These are phyloP conservation scores for Novumbra hubbsi DNA, from an alignment of 2,797 vertebrate genomes.

Conservation along the genomic window DNA sequence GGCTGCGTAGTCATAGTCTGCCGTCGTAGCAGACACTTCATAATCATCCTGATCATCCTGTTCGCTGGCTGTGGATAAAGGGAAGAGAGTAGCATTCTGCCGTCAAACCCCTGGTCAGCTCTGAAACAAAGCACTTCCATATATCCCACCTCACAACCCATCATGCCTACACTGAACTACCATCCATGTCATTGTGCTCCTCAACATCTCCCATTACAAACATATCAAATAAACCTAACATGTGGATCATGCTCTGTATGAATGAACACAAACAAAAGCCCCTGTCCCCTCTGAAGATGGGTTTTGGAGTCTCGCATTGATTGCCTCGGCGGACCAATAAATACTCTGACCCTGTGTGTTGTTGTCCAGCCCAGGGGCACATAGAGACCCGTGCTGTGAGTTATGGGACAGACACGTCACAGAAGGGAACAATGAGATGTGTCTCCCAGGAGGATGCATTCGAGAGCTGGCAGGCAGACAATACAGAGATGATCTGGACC, in stretches of 20 bases:
- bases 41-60: background rate
- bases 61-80: background rate
- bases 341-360: background rate
- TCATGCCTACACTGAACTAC: background rate
- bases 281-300: background rate
- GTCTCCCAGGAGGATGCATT: conserved; percentile 9
- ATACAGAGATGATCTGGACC: background rate
- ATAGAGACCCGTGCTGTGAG: background rate
- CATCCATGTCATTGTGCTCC: background rate
- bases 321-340: conserved; percentile 12
- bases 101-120: conserved; percentile 3
- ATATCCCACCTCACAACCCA: background rate
- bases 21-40: background rate
- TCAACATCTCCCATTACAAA: conserved; percentile 1
- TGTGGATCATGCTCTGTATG: background rate
- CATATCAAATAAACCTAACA: background rate
- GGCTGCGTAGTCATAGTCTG: conserved; percentile 51
- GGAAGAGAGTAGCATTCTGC: background rate
- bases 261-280: conserved; percentile 5
- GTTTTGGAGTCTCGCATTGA: background rate
- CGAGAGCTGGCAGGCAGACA: conserved; percentile 1
- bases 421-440: background rate
- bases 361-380: background rate
- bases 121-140: background rate
- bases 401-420: background rate